phyloP scores from a whole-genome alignment of 2,797 vertebrate species.

The Amblyraja radiata region DNA sequence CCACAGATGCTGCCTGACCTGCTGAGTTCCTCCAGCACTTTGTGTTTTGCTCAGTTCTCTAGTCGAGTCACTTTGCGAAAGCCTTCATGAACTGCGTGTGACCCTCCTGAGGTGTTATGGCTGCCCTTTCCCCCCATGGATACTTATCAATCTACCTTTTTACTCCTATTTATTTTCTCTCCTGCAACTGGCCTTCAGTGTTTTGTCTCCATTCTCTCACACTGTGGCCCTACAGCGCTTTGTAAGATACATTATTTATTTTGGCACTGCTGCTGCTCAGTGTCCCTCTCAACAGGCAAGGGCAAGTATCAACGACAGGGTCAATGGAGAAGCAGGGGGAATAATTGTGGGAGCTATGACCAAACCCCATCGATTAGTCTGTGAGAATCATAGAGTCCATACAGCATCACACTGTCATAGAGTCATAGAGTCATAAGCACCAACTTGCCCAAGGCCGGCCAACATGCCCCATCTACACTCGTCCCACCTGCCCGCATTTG shows the following conservation, averaged over 20 bases:
- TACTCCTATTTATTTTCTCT: slow-evolving; percentile 6
- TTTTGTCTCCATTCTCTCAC: background rate
- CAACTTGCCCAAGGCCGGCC: too few species aligned
- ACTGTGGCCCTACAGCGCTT: background rate
- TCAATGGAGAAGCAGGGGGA: background rate
- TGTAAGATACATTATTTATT: background rate
- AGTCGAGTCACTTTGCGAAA: background rate
- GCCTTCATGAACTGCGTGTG: background rate
- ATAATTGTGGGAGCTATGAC: too few species aligned
- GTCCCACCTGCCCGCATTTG: too few species aligned
- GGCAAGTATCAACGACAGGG: background rate
- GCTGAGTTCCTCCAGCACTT: too few species aligned
- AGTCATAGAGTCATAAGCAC: too few species aligned
- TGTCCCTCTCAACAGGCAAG: background rate
- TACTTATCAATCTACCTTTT: background rate
- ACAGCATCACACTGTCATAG: too few species aligned
- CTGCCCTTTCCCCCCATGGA: background rate
- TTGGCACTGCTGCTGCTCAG: background rate
- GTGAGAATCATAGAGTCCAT: background rate
- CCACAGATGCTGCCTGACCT: too few species aligned
- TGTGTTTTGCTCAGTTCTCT: too few species aligned
- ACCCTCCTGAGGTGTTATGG: background rate
- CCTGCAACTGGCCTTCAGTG: slow-evolving; percentile 1
- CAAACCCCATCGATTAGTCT: too few species aligned
- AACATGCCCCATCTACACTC: too few species aligned